A percentile compares a stretch with the other conserved stretches of the same genome.
Evolutionary conservation across 2,888 invertebrate species (phyloP).

Genomic region (Drosophila nr. medialis): DNA sequence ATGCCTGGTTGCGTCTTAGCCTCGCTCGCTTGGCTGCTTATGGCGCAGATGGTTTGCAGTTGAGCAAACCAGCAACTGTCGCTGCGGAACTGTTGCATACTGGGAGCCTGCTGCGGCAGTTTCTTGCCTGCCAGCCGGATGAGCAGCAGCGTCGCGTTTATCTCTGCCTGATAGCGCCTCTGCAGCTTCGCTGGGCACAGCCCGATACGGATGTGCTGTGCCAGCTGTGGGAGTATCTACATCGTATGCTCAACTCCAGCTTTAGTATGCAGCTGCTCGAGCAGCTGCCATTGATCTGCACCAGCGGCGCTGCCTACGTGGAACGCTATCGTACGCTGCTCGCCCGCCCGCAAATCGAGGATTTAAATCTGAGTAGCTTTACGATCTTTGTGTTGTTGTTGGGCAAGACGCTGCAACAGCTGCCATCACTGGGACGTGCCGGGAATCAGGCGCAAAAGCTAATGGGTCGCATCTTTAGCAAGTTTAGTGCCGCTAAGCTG

Average conservation of each 20-base stretch:
- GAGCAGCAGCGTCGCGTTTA: conserved; percentile 85
- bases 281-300: conserved; percentile 83
- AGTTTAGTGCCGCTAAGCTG: conserved; percentile 87
- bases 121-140: conserved; percentile 84
- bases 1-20: conserved; percentile 85
- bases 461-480: conserved; percentile 87
- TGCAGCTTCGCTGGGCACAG: conserved; percentile 85
- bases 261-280: conserved; percentile 85
- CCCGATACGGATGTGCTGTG: conserved; percentile 85
- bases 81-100: conserved; percentile 43
- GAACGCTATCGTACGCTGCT: conserved; percentile 84
- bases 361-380: conserved; percentile 85
- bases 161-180: conserved; percentile 84
- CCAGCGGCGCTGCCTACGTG: conserved; percentile 81
- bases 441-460: conserved; percentile 84
- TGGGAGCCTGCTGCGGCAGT: conserved; percentile 81
- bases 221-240: conserved; percentile 87
- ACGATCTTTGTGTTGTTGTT: conserved; percentile 85
- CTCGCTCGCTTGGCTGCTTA: conserved; percentile 84
- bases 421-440: conserved; percentile 50
- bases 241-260: conserved; percentile 86
- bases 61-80: conserved; percentile 33
- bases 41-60: conserved; percentile 76
- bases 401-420: conserved; percentile 82
- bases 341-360: conserved; percentile 60